Conservation (phyloP, 2,113 vertebrate species). For the Menidia beryllina region DNA sequence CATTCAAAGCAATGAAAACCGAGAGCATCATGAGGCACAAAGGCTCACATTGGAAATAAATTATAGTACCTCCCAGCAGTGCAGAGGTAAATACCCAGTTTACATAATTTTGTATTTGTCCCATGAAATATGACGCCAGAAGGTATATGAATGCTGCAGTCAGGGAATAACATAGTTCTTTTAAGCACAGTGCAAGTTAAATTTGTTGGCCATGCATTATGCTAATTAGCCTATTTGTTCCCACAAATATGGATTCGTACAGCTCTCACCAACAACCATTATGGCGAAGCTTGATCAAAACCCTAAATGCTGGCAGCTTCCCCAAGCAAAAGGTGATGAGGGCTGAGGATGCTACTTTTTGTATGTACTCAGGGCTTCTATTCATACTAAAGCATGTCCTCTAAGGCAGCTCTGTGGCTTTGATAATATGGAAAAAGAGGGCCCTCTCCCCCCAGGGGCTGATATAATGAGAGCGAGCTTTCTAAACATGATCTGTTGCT, state of each 20-base stretch:
- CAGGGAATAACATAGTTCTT: slow-evolving; percentile 47
- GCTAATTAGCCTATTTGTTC: slow-evolving; percentile 76
- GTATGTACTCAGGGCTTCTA: slow-evolving; percentile 64
- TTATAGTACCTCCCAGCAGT: slow-evolving; percentile 42
- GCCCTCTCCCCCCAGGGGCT: slow-evolving; percentile 76
- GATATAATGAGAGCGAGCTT: slow-evolving; percentile 80
- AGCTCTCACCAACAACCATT: slow-evolving; percentile 76
- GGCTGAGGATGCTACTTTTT: slow-evolving; percentile 76
- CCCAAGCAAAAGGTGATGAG: slow-evolving; percentile 66
- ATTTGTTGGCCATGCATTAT: slow-evolving; percentile 76
- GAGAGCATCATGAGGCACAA: slow-evolving; percentile 19
- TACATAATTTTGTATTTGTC: slow-evolving; percentile 68
- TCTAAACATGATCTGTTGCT: slow-evolving; percentile 76
- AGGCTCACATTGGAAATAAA: slow-evolving; percentile 37
- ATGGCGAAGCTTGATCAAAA: slow-evolving; percentile 77
- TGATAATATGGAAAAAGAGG: slow-evolving; percentile 76
- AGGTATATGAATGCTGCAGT: slow-evolving; percentile 45
- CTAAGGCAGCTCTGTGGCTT: slow-evolving; percentile 71
- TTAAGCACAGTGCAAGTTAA: slow-evolving; percentile 37
- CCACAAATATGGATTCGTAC: slow-evolving; percentile 60
- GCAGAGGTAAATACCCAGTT: slow-evolving; percentile 65
- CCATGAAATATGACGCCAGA: slow-evolving; percentile 53
- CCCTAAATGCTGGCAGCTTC: slow-evolving; percentile 71
- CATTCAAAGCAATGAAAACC: slow-evolving; percentile 52
- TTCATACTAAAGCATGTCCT: slow-evolving; percentile 76